Evolutionary conservation across 2,113 vertebrate genomes (phyloP), one percentile per base, ranked within the genome.

Genomic region (Cyanoderma ruficeps): DNA sequence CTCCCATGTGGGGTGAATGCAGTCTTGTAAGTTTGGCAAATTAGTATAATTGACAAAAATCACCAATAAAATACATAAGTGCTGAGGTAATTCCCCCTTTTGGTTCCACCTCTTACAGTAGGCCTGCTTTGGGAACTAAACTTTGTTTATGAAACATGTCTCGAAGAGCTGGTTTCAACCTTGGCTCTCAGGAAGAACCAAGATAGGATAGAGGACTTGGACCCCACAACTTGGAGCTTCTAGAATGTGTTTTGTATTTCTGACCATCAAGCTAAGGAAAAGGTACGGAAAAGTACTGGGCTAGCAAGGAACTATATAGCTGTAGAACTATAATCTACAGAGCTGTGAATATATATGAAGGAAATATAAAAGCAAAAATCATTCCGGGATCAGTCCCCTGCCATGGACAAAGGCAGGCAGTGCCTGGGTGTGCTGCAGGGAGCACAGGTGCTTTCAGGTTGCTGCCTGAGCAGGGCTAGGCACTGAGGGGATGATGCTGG

Each of bases 371-470:
- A 35, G 8, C 24, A 75, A 17, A 35, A 28, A 30, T 16, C 19
- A 35, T 59, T 46, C 53, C 28, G 33, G 24, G 33, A 46, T 57
- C 33, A 35, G 24, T 57, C 25, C 28, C 0, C 25, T 1, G 0
- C 10, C 20, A 9, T 0, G 0, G 16, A 24, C 8, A 27, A 30
- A 53, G 24, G 10, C 1, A 1, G 8, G 11, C 24, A 23, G 13
- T 35, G 35, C 20, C 52, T 57, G n/a, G 49, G 14, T 42, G 28
- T 39, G 35, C 78, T 23, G n/a, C 39, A 13, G 19, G 35, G 7
- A 52, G 27, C 0, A 4, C 21, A 8, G 47, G 11, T 33, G n/a
- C 28, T 3, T 2, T 42, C 2, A 1, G 39, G 15, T 2, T 2
- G 1, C 14, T 15, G 15, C 41, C 10, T 6, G 31, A 35, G 15